phyloP scores from a whole-genome alignment of 1,140 invertebrate species.

The Drosophila arawakana region DNA sequence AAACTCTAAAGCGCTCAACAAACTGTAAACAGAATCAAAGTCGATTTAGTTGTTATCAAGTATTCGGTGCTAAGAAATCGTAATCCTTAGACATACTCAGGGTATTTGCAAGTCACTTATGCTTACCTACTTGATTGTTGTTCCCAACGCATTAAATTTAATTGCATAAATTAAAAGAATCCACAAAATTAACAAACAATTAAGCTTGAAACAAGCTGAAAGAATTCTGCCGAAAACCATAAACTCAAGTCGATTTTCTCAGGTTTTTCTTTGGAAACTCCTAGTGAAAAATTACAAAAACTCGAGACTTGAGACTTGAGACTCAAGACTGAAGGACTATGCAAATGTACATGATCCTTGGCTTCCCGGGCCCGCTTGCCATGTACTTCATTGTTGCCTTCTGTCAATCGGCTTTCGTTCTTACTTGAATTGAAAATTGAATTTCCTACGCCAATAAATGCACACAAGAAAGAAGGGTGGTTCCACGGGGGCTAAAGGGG shows the following conservation, averaged over 20 bases:
- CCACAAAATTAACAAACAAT: slow-evolving; percentile 5
- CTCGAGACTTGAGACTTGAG: slow-evolving; percentile 16
- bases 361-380: background rate
- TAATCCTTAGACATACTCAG: too few relatives aligned
- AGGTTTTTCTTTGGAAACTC: too few relatives aligned
- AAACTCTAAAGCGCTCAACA: background rate
- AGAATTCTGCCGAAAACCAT: too few relatives aligned
- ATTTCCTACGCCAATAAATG: slow-evolving; percentile 66
- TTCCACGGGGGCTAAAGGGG: background rate
- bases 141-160: background rate
- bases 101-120: background rate
- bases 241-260: too few relatives aligned
- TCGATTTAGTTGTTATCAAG: background rate
- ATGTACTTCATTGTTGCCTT: slow-evolving; percentile 30
- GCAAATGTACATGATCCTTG: slow-evolving; percentile 33
- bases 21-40: background rate
- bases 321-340: slow-evolving; percentile 29
- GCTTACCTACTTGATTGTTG: background rate
- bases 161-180: slow-evolving; percentile 28
- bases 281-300: slow-evolving; percentile 14
- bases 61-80: too few relatives aligned
- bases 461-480: slow-evolving; percentile 21
- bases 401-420: slow-evolving; percentile 50
- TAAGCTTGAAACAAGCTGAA: background rate
- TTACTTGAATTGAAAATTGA: slow-evolving; percentile 54